phyloP scores from a whole-genome alignment of 2,797 vertebrate genomes.

The Sylvia borin region DNA sequence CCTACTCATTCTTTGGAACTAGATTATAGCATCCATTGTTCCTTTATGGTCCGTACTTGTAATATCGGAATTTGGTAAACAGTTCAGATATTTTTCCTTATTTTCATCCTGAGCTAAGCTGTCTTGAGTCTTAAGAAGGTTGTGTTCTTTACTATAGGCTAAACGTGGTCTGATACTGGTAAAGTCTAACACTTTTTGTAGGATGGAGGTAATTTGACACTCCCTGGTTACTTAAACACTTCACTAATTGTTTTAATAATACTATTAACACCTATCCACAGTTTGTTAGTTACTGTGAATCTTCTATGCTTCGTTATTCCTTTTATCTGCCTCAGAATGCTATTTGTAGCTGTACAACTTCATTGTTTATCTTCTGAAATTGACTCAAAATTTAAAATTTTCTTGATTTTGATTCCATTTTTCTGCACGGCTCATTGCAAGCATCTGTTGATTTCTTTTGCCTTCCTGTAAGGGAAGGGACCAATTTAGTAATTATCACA shows the following conservation, averaged over 20 bases:
- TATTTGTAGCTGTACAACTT: background rate
- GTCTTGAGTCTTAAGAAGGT: background rate
- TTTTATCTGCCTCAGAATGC: background rate
- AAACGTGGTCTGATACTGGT: background rate
- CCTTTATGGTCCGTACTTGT: background rate
- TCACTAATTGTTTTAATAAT: background rate
- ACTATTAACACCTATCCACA: background rate
- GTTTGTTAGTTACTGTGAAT: background rate
- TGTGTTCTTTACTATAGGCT: background rate
- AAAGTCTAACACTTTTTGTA: background rate
- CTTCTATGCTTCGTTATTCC: background rate
- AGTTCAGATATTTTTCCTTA: background rate
- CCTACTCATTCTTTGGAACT: background rate
- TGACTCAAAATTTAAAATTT: background rate
- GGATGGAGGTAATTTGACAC: background rate
- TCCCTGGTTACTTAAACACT: background rate
- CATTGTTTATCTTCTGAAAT: background rate
- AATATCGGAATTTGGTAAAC: background rate
- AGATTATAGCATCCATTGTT: background rate
- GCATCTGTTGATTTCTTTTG: conserved; percentile 6
- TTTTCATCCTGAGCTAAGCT: background rate
- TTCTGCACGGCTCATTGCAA: background rate
- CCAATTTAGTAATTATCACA: conserved; percentile 21
- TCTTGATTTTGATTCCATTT: background rate
- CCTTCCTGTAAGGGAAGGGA: conserved; percentile 6